These are phyloP conservation scores for Phocides pigmalion DNA, from an alignment of 1,140 invertebrate species.

Conservation along the genomic window DNA sequence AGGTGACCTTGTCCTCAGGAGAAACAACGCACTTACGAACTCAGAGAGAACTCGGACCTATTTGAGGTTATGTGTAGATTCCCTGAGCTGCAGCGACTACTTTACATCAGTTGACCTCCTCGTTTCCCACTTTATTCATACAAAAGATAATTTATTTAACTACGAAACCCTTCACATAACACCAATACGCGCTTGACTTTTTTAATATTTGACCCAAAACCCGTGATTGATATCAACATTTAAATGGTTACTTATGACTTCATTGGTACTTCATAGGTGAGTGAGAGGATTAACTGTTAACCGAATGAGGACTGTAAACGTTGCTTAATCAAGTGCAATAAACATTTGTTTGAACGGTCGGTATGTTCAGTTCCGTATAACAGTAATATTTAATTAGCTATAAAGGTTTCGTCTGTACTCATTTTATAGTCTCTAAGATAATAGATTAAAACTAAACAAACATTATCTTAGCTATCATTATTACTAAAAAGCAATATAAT, in stretches of 20 bases:
- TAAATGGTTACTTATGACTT: constrained; percentile 9
- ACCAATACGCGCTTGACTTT: too few relatives aligned
- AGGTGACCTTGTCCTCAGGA: too few relatives aligned
- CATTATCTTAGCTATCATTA: constrained; percentile 16
- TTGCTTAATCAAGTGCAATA: constrained; percentile 9
- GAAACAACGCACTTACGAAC: too few relatives aligned
- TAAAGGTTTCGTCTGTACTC: constrained; percentile 9
- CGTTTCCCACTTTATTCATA: too few relatives aligned
- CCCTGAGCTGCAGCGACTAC: too few relatives aligned
- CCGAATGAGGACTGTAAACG: constrained; percentile 16
- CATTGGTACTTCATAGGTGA: not conserved
- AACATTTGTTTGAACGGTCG: constrained; percentile 19
- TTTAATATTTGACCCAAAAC: constrained; percentile 35
- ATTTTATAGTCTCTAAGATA: constrained; percentile 12
- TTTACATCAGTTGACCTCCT: too few relatives aligned
- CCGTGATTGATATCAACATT: constrained; percentile 46
- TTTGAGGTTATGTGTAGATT: too few relatives aligned
- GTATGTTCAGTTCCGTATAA: constrained; percentile 19
- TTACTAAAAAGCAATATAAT: too few relatives aligned
- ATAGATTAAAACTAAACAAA: constrained; percentile 15
- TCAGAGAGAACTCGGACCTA: too few relatives aligned
- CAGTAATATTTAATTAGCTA: constrained; percentile 19
- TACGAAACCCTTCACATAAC: too few relatives aligned
- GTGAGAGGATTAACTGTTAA: constrained; percentile 23
- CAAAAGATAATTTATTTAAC: too few relatives aligned